Percentiles rank a stretch among this genome's conserved stretches.
Evolutionary conservation across 2,797 vertebrate species (phyloP).

Genomic region (Lemur catta): DNA sequence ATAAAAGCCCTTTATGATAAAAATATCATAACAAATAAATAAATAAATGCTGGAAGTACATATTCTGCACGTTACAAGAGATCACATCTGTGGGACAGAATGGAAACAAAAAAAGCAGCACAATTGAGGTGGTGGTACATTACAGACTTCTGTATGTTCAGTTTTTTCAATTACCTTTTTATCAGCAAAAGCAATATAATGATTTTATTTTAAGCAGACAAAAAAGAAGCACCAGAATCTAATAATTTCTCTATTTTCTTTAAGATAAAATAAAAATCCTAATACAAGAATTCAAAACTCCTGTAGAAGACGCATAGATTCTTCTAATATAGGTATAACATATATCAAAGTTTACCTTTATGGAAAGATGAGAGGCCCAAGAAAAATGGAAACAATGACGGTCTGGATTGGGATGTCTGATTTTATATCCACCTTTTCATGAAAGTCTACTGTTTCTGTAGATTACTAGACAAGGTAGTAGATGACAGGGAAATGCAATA

Average conservation of each 20-base stretch:
- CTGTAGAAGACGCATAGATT: background rate
- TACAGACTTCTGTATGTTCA: background rate
- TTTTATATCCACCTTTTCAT: background rate
- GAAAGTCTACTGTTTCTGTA: background rate
- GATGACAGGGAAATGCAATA: background rate
- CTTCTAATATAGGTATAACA: background rate
- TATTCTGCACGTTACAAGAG: background rate
- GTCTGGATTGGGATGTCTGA: background rate
- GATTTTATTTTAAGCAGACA: background rate
- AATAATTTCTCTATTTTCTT: background rate
- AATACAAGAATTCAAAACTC: background rate
- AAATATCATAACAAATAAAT: background rate
- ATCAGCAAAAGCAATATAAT: background rate
- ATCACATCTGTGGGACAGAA: background rate
- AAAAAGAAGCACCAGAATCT: background rate
- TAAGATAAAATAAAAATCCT: conserved; percentile 3
- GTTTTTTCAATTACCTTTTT: background rate
- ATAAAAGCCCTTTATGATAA: background rate
- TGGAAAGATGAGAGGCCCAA: background rate
- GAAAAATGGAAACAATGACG: background rate
- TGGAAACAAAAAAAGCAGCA: background rate
- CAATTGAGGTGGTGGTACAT: background rate
- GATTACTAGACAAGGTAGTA: background rate
- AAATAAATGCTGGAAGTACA: background rate
- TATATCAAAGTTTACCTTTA: background rate